phyloP scores from a whole-genome alignment of 2,797 vertebrate genomes.

The Coendou prehensilis region DNA sequence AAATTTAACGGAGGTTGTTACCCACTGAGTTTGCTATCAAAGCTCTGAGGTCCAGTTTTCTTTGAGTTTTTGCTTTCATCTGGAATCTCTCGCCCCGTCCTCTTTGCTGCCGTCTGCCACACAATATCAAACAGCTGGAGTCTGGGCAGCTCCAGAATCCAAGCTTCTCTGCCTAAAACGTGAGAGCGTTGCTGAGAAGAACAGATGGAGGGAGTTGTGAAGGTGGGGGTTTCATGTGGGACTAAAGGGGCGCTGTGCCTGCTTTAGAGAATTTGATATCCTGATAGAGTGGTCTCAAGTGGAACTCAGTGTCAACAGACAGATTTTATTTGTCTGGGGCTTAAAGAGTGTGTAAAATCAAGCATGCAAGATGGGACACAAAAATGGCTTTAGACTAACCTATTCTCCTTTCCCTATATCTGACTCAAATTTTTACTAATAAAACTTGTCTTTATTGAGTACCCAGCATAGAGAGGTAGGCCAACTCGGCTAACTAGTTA shows the following conservation, averaged over 20 bases:
- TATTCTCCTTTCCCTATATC: constrained; percentile 39
- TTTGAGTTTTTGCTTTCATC: constrained; percentile 90
- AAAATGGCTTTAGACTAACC: not conserved
- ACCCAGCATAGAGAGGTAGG: not conserved
- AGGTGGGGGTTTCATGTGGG: constrained; percentile 75
- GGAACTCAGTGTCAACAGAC: constrained; percentile 39
- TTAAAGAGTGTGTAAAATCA: constrained; percentile 63
- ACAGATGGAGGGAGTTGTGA: constrained; percentile 55
- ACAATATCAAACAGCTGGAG: constrained; percentile 92
- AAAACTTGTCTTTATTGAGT: not conserved
- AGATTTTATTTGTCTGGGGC: constrained; percentile 56
- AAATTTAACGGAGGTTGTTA: constrained; percentile 90
- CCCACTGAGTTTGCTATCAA: constrained; percentile 88
- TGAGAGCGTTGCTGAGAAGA: not conserved
- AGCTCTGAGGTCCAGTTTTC: constrained; percentile 87
- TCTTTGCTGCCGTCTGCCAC: constrained; percentile 80
- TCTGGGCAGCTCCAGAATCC: constrained; percentile 77
- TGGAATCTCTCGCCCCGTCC: constrained; percentile 84
- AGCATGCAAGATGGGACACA: not conserved
- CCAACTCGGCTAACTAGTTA: constrained; percentile 1
- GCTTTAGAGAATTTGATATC: constrained; percentile 55
- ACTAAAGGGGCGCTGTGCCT: constrained; percentile 49
- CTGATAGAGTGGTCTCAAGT: not conserved
- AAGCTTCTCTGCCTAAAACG: constrained; percentile 65
- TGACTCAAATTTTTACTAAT: not conserved